Evolutionary conservation across 2,797 vertebrate species (phyloP).

Genomic region (Chiloscyllium punctatum): DNA sequence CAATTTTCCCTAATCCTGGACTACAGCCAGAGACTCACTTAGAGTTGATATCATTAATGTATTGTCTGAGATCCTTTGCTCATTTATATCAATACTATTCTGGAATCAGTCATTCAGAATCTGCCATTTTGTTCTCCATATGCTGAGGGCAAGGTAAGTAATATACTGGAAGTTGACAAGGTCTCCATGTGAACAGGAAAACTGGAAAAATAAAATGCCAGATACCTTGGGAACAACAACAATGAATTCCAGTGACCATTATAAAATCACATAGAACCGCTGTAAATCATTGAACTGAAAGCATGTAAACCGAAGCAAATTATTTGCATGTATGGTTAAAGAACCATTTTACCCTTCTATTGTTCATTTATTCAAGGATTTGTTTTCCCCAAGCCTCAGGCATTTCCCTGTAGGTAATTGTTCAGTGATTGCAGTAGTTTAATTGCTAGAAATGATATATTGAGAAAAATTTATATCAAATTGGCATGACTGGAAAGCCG

Average conservation of each 20-base stretch:
- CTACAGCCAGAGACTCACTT: neutral
- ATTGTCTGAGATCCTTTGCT: neutral
- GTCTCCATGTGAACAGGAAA: neutral
- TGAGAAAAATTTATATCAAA: neutral
- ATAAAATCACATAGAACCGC: conserved; percentile 40
- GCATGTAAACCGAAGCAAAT: conserved; percentile 61
- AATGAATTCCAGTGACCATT: neutral
- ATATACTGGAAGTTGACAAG: neutral
- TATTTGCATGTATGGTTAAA: conserved; percentile 62
- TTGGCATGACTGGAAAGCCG: neutral
- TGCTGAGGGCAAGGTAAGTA: neutral
- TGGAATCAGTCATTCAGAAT: neutral
- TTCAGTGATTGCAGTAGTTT: conserved; percentile 3
- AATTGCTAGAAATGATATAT: neutral
- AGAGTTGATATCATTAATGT: neutral
- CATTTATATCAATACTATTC: neutral
- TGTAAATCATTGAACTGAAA: conserved; percentile 48
- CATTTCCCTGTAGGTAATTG: conserved; percentile 39
- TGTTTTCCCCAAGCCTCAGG: conserved; percentile 17
- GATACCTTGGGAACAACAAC: neutral
- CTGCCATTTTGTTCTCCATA: neutral
- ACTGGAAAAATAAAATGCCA: neutral
- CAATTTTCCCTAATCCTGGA: neutral
- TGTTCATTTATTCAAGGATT: conserved; percentile 42
- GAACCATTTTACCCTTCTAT: conserved; percentile 50